Conservation (phyloP, 2,797 vertebrate species). For the Pantherophis alleghaniensis region DNA sequence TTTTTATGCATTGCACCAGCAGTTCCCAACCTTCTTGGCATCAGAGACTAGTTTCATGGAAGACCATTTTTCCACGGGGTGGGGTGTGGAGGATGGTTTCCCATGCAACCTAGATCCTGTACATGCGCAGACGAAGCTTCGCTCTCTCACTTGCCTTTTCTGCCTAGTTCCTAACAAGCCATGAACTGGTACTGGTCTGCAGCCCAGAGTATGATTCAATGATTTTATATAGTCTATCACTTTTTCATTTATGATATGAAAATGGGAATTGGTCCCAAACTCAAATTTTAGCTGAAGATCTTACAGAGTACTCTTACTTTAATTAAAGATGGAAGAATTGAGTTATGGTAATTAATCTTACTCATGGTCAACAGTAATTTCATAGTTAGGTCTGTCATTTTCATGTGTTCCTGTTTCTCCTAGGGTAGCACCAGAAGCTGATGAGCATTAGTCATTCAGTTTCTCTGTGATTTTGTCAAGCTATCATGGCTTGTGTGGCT, state of each 20-base stretch:
- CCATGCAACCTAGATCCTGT: background rate
- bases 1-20: background rate
- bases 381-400: background rate
- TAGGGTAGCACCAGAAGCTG: background rate
- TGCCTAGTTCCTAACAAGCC: background rate
- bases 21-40: background rate
- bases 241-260: background rate
- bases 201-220: background rate
- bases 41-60: background rate
- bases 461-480: constrained; percentile 54
- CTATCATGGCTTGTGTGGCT: constrained; percentile 60
- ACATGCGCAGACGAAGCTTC: background rate
- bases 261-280: background rate
- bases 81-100: background rate
- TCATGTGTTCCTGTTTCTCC: background rate
- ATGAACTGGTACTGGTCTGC: background rate
- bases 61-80: background rate
- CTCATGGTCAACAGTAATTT: background rate
- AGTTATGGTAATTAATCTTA: background rate
- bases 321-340: background rate
- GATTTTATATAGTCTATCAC: background rate
- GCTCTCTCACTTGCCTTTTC: background rate
- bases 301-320: background rate
- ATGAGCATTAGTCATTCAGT: constrained; percentile 7
- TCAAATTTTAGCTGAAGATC: background rate